These are phyloP conservation scores for Calameuta pallipes DNA, from an alignment of 2,888 invertebrate species.

Conservation along the genomic window DNA sequence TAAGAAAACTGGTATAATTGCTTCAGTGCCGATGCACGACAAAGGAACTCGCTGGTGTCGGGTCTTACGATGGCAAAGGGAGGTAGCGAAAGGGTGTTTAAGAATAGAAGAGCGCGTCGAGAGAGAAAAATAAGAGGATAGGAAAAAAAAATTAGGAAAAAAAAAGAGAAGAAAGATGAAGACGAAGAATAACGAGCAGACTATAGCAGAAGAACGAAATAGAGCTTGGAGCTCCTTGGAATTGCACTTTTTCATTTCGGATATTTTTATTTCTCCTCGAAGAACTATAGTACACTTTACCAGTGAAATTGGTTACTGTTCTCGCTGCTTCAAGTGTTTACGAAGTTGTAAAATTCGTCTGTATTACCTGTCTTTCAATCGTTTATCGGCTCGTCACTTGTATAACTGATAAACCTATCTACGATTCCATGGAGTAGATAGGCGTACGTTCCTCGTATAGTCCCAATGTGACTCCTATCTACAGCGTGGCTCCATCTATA, in stretches of 20 bases:
- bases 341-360: background rate
- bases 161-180: background rate
- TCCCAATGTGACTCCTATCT: background rate
- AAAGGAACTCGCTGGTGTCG: slow-evolving; percentile 25
- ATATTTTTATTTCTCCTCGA: background rate
- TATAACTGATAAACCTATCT: background rate
- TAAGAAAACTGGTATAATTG: slow-evolving; percentile 31
- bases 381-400: background rate
- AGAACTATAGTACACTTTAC: background rate
- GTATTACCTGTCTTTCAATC: background rate
- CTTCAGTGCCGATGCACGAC: slow-evolving; percentile 27
- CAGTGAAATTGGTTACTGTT: background rate
- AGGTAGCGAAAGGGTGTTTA: slow-evolving; percentile 6
- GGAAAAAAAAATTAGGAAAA: background rate
- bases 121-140: background rate
- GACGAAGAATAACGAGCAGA: background rate
- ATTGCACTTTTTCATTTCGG: background rate
- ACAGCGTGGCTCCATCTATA: background rate
- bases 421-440: background rate
- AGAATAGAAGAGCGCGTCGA: slow-evolving; percentile 3
- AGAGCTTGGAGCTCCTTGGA: background rate
- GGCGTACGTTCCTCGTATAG: background rate
- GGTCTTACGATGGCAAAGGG: slow-evolving; percentile 17
- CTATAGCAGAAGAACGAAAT: background rate
- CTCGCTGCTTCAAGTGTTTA: background rate